These are phyloP conservation scores for Ciconia boyciana DNA, from an alignment of 2,113 vertebrate genomes.

Conservation along the genomic window DNA sequence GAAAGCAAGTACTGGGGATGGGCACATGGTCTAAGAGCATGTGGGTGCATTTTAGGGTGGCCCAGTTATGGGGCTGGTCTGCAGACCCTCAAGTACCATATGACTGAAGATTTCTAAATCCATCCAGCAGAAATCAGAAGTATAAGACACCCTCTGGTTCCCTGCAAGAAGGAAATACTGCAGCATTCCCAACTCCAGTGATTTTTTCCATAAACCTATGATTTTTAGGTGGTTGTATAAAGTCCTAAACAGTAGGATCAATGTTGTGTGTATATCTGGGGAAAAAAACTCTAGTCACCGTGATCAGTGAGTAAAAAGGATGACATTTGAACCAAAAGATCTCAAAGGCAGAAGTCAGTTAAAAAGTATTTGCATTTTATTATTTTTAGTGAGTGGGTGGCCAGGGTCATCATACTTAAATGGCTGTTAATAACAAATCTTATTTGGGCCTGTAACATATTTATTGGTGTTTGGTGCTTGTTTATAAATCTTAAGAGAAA, in stretches of 20 bases:
- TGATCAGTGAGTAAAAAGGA: background rate
- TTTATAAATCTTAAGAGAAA: slow-evolving; percentile 37
- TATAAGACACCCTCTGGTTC: background rate
- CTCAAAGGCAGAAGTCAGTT: background rate
- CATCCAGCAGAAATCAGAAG: background rate
- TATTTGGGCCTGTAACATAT: background rate
- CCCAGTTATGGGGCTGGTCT: background rate
- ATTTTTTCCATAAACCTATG: background rate
- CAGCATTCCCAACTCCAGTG: background rate
- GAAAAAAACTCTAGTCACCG: background rate
- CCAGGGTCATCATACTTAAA: background rate
- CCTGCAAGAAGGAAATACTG: background rate
- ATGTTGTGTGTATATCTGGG: background rate
- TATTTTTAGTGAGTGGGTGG: slow-evolving; percentile 18
- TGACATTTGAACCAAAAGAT: background rate
- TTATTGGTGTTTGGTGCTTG: slow-evolving; percentile 3
- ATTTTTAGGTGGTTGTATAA: background rate
- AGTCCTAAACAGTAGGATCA: background rate
- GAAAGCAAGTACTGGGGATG: background rate
- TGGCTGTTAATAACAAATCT: background rate
- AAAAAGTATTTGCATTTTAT: background rate
- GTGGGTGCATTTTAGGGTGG: background rate
- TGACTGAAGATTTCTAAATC: background rate
- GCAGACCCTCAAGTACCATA: background rate
- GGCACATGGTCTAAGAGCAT: background rate